phyloP scores from a whole-genome alignment of 2,113 vertebrate species.

The Excalfactoria chinensis region DNA sequence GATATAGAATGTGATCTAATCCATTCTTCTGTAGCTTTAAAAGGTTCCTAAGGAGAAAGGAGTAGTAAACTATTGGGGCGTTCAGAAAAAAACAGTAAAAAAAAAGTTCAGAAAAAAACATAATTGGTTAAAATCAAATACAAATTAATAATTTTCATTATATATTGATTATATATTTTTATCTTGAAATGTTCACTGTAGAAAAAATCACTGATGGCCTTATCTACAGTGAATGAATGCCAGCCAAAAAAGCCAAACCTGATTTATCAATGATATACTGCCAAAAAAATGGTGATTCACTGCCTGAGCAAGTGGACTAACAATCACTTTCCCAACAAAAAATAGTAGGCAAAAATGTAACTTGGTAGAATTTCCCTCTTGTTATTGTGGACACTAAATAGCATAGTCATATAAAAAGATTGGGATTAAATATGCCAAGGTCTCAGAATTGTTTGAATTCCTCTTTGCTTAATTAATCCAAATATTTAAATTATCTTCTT shows the following conservation, averaged over 20 bases:
- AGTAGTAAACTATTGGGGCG: background rate
- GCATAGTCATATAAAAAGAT: conserved; percentile 27
- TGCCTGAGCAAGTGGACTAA: conserved; percentile 14
- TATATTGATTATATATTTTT: conserved; percentile 15
- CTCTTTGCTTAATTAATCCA: conserved; percentile 64
- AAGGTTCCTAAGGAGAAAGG: background rate
- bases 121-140: background rate
- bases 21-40: background rate
- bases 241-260: background rate
- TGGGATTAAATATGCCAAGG: conserved; percentile 59
- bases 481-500: conserved; percentile 71
- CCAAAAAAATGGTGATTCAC: conserved; percentile 54
- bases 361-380: conserved; percentile 34
- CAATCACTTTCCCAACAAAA: conserved; percentile 19
- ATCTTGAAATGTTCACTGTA: conserved; percentile 16
- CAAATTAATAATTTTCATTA: background rate
- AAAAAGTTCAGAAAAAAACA: background rate
- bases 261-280: conserved; percentile 43
- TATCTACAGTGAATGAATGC: conserved; percentile 13
- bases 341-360: conserved; percentile 50
- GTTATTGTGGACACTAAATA: conserved; percentile 65
- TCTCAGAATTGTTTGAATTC: conserved; percentile 50
- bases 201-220: background rate
- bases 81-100: background rate
- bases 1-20: background rate